These are phyloP conservation scores for Drosophila maculinotata DNA, from an alignment of 2,888 invertebrate genomes.

Conservation along the genomic window DNA sequence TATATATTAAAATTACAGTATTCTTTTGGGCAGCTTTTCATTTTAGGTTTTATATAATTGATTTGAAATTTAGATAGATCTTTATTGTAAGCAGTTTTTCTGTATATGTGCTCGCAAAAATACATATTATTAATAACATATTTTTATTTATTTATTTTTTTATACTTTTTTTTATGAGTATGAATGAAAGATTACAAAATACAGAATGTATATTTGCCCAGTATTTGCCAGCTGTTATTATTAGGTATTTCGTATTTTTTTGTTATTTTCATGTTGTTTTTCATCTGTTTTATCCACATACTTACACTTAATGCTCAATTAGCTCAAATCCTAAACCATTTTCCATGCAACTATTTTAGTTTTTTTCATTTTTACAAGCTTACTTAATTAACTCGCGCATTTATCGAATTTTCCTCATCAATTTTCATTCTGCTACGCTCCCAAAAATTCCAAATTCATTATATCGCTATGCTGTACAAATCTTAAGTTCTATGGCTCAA, in stretches of 20 bases:
- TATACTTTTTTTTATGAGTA: slow-evolving; percentile 4
- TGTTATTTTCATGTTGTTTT: slow-evolving; percentile 3
- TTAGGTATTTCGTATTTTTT: slow-evolving; percentile 13
- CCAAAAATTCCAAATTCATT: slow-evolving; percentile 42
- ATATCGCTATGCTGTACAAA: slow-evolving; percentile 75
- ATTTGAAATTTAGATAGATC: slow-evolving; percentile 25
- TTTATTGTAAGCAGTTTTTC: slow-evolving; percentile 46
- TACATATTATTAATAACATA: slow-evolving; percentile 55
- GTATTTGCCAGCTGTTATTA: slow-evolving; percentile 20
- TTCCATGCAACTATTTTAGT: slow-evolving; percentile 28
- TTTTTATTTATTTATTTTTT: slow-evolving; percentile 12
- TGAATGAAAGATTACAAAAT: slow-evolving; percentile 40
- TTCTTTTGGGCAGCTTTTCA: slow-evolving; percentile 7
- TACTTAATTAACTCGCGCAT: slow-evolving; percentile 39
- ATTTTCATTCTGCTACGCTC: slow-evolving; percentile 4
- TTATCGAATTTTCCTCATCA: too few relatives aligned
- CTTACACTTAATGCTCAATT: slow-evolving; percentile 59
- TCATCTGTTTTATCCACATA: slow-evolving; percentile 33
- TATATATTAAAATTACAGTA: slow-evolving; percentile 33
- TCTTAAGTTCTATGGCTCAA: slow-evolving; percentile 62
- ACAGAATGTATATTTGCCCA: slow-evolving; percentile 21
- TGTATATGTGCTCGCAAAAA: slow-evolving; percentile 81
- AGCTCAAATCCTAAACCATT: slow-evolving; percentile 66
- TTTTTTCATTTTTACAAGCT: slow-evolving; percentile 67
- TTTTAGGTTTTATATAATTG: slow-evolving; percentile 25